Percentiles rank a stretch among this genome's conserved stretches.
Evolutionary conservation across 2,113 vertebrate genomes (phyloP).

Genomic region (Cyanoramphus novaezelandiae): DNA sequence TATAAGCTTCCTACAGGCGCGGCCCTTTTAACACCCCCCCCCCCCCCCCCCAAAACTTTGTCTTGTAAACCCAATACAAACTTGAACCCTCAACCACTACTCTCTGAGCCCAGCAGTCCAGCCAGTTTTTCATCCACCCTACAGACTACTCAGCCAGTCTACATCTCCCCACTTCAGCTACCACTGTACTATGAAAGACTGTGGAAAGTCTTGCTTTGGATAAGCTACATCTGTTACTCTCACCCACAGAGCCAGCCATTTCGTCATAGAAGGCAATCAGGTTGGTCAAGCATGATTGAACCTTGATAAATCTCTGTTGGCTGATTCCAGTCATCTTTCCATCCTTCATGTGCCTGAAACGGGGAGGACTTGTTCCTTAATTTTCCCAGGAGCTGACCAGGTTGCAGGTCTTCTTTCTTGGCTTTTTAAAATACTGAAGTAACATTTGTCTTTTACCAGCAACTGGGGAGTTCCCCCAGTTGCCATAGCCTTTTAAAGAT

Average conservation of each 20-base stretch:
- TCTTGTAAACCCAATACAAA: neutral
- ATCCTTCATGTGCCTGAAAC: neutral
- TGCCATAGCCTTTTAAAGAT: neutral
- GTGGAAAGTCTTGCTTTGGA: neutral
- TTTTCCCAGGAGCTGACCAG: neutral
- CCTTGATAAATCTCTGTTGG: neutral
- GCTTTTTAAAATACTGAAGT: neutral
- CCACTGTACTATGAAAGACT: neutral
- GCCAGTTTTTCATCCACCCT: neutral
- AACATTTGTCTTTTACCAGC: neutral
- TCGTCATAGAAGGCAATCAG: slow-evolving; percentile 16
- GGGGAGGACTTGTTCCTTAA: neutral
- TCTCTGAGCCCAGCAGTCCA: neutral
- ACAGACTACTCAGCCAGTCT: neutral
- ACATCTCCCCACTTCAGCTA: neutral
- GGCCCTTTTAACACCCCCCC: no score
- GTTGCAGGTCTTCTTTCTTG: neutral
- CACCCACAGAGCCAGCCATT: neutral
- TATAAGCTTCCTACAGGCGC: no score
- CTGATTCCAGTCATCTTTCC: neutral
- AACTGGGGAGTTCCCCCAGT: neutral
- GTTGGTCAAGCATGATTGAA: neutral
- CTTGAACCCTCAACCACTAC: neutral
- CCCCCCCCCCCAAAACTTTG: neutral
- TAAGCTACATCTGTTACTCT: neutral